Percentiles rank a stretch among this genome's conserved stretches.
These are phyloP conservation scores for Ptychobarbus kaznakovi DNA, from an alignment of 2,797 vertebrate species.

Conservation along the genomic window DNA sequence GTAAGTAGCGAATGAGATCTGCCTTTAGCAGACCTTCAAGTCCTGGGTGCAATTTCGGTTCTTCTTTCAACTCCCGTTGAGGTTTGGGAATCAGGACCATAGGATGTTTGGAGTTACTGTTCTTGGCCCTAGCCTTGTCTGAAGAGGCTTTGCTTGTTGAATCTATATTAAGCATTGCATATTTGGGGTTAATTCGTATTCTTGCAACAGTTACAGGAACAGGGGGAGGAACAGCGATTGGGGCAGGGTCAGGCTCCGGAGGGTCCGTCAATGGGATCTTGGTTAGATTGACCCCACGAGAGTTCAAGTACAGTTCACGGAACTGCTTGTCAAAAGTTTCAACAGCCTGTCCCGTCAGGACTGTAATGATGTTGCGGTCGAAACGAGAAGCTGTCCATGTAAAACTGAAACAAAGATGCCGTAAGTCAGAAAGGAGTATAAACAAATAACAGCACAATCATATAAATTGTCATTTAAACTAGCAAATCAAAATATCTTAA, in stretches of 20 bases:
- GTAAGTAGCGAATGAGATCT: constrained; percentile 92
- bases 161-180: constrained; percentile 82
- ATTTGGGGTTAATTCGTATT: constrained; percentile 96
- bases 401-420: constrained; percentile 81
- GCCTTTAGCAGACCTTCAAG: constrained; percentile 87
- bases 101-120: constrained; percentile 67
- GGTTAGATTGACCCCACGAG: constrained; percentile 86
- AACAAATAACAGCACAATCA: neutral
- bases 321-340: constrained; percentile 94
- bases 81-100: constrained; percentile 64
- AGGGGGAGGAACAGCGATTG: constrained; percentile 69
- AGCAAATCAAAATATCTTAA: neutral
- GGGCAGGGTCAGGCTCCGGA: constrained; percentile 83
- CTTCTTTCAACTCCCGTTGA: constrained; percentile 62
- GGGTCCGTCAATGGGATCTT: constrained; percentile 85
- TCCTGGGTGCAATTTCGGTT: constrained; percentile 82
- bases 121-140: constrained; percentile 78
- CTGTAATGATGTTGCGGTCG: constrained; percentile 92
- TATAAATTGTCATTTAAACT: neutral
- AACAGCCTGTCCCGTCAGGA: constrained; percentile 92
- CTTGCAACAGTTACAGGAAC: constrained; percentile 81
- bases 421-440: neutral
- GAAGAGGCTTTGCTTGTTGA: constrained; percentile 83
- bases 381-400: constrained; percentile 94
- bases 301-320: constrained; percentile 89